Evolutionary conservation across 2,888 invertebrate species (phyloP).

Genomic region (Conistra vaccinii): DNA sequence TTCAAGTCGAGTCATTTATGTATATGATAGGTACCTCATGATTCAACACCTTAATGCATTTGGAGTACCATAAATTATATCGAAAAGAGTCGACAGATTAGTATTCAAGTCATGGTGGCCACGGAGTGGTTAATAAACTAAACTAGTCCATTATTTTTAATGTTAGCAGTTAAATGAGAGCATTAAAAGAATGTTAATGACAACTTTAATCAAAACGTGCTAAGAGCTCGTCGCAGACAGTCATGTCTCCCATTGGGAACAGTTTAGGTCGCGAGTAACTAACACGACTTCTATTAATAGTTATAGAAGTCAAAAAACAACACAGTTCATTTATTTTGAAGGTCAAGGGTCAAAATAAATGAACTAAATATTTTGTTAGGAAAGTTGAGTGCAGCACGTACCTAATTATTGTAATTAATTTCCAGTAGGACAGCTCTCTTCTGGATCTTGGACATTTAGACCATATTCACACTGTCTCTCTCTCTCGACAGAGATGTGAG

Average conservation of each 20-base stretch:
- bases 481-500: too few species aligned
- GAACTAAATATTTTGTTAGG: not conserved
- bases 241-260: not conserved
- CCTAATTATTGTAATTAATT: too few species aligned
- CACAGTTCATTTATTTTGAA: too few species aligned
- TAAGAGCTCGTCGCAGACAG: not conserved
- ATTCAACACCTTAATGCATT: not conserved
- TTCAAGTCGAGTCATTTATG: not conserved
- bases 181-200: constrained; percentile 33
- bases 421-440: too few species aligned
- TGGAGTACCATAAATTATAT: constrained; percentile 3
- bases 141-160: not conserved
- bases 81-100: not conserved
- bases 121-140: not conserved
- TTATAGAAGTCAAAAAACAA: too few species aligned
- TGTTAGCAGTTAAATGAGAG: not conserved
- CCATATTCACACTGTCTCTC: too few species aligned
- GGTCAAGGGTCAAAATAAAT: not conserved
- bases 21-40: not conserved
- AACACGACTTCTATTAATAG: not conserved
- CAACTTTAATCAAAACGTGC: constrained; percentile 4
- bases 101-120: constrained; percentile 22
- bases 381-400: not conserved
- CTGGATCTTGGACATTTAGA: too few species aligned
- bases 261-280: not conserved